Base-by-base conservation (phyloP, 2,888 invertebrate genomes). In the Dynastes maya region DNA sequence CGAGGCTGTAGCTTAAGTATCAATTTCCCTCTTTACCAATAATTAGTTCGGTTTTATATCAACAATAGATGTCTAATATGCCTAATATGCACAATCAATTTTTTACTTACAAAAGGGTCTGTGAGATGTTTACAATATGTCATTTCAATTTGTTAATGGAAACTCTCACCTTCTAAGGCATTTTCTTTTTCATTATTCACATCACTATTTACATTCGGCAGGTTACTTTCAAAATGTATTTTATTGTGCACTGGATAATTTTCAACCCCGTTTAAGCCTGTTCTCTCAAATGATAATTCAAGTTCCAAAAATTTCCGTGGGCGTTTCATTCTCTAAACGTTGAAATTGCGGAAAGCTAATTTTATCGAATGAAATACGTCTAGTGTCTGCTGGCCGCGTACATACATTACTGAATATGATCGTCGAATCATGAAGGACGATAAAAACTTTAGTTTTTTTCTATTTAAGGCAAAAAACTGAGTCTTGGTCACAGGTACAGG, bases 201-300 rank as follows among this genome's bases (percentile, higher is more conserved):
- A 55, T n/a, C 6, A 8, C 11, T 11, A 11, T 8, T 63, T 13
- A 27, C 9, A 11, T 13, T 9, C 11, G 6, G 6, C 2, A 63
- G 13, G 11, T 1, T 29, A 63, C 13, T 6, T 63, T 32, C n/a
- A 8, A 11, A 29, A 13, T 3, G 32, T 8, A 4, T 63, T 29
- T 32, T 13, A 1, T 32, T 32, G 8, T 29, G 4, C 32, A 11
- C 2, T 29, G 32, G 32, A 29, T 9, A 63, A 13, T 32, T 11
- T 29, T 37, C 32, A 53, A 72, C 75, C 0, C 70, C 64, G 27
- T 71, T 75, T 9, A 77, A 78, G 40, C 80, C 78, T 11, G 80
- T 78, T 27, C 70, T 67, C 49, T 76, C 81, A 45, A 81, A 78
- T 40, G 80, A 72, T 22, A 70, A 40, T 22, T 78, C 67, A 16